Percentiles rank a stretch among this genome's conserved stretches.
phyloP scores from a whole-genome alignment of 2,797 vertebrate genomes.

The Phataginus tetradactyla region DNA sequence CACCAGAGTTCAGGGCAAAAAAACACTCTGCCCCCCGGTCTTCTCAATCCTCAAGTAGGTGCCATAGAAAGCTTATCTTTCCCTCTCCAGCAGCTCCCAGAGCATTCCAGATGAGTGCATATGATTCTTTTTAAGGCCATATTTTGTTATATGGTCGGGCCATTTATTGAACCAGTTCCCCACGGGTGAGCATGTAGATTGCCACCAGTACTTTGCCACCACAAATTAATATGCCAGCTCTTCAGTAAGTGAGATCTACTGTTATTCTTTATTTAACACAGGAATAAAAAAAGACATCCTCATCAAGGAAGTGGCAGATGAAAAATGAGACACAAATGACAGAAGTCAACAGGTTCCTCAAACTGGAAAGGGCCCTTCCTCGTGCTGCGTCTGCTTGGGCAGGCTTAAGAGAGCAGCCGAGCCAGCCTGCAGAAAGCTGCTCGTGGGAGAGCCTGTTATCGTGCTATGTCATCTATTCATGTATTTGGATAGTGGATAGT shows the following conservation, averaged over 20 bases:
- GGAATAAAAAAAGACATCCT: background rate
- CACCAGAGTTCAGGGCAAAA: background rate
- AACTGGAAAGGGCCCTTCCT: background rate
- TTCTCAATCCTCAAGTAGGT: background rate
- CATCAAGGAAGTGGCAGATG: background rate
- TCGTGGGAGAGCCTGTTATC: background rate
- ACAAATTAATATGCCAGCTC: background rate
- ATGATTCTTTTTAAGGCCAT: background rate
- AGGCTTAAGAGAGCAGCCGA: background rate
- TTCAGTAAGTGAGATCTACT: background rate
- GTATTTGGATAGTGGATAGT: background rate
- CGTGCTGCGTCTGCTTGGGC: background rate
- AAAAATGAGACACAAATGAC: background rate
- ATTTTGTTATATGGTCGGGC: background rate
- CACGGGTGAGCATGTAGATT: rapidly evolving
- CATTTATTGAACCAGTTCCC: background rate
- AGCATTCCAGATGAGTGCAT: background rate
- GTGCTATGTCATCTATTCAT: background rate
- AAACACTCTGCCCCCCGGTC: background rate
- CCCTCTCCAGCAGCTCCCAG: background rate
- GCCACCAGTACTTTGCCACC: background rate
- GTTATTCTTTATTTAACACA: background rate
- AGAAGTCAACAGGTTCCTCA: background rate
- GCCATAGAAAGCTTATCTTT: background rate
- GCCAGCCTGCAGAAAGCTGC: background rate